Percentiles rank a stretch among this genome's conserved stretches.
Conservation (phyloP, 2,113 vertebrate genomes). For the Gracilinanus agilis region DNA sequence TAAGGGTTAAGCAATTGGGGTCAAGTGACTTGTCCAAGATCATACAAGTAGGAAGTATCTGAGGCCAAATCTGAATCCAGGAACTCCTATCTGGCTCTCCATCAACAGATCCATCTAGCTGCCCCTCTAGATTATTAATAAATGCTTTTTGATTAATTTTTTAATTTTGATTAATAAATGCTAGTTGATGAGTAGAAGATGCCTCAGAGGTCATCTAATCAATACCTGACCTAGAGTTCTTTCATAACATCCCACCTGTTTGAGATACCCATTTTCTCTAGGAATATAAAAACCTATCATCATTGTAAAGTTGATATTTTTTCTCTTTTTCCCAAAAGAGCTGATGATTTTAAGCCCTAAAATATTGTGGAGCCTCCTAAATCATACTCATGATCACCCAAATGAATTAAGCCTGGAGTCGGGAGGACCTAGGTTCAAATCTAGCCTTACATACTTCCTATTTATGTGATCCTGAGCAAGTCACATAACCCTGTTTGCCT, state of each 20-base stretch:
- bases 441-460: no score
- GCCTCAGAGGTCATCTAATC: background rate
- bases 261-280: background rate
- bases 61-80: no score
- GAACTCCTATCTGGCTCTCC: no score
- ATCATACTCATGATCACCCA: background rate
- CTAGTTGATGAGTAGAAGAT: background rate
- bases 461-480: no score
- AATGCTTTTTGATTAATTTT: background rate
- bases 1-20: no score
- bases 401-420: background rate
- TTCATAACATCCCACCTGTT: background rate
- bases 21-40: no score
- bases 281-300: background rate
- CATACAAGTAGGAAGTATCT: no score
- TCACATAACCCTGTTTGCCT: no score
- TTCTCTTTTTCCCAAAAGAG: background rate
- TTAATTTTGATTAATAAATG: no score
- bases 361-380: background rate
- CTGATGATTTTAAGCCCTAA: background rate
- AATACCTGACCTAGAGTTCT: background rate
- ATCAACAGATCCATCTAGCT: no score
- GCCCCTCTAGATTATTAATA: background rate
- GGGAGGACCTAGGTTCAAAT: no score
- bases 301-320: background rate